Evolutionary conservation across 64 coral and sea anemone genomes (phyloP).

Genomic region (Pachyseris speciosa): DNA sequence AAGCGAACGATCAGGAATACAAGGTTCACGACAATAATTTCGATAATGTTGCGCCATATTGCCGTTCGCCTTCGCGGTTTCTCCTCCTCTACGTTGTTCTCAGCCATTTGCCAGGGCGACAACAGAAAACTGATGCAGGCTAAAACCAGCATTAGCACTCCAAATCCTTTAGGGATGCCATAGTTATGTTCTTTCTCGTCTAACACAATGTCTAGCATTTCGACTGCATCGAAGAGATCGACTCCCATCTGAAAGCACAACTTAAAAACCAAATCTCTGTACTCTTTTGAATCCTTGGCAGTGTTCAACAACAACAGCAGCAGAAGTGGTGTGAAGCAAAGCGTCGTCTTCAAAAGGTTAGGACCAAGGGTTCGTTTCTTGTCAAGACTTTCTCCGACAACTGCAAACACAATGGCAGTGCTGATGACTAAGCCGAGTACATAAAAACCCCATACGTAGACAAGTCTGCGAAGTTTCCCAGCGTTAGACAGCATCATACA

Average conservation of each 20-base stretch:
- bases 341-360: too few relatives aligned
- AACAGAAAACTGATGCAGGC: constrained; percentile 37
- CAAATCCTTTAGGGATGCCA: constrained; percentile 7
- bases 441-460: too few relatives aligned
- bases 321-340: constrained; percentile 20
- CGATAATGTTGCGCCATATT: not conserved
- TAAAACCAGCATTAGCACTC: not conserved
- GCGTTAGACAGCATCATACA: too few relatives aligned
- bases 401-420: too few relatives aligned
- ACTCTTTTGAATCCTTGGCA: not conserved
- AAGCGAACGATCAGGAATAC: constrained; percentile 58
- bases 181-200: constrained; percentile 9
- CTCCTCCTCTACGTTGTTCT: not conserved
- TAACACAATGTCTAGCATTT: constrained; percentile 43
- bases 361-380: too few relatives aligned
- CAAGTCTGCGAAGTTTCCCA: too few relatives aligned
- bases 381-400: too few relatives aligned
- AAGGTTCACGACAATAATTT: constrained; percentile 48
- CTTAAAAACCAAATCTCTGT: too few relatives aligned
- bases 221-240: constrained; percentile 55
- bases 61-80: not conserved
- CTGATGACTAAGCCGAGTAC: too few relatives aligned
- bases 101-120: not conserved
- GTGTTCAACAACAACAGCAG: constrained; percentile 52
- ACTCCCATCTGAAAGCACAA: too few relatives aligned